Base-by-base conservation (phyloP, 2,113 vertebrate species). In the Sinosuthora webbiana region DNA sequence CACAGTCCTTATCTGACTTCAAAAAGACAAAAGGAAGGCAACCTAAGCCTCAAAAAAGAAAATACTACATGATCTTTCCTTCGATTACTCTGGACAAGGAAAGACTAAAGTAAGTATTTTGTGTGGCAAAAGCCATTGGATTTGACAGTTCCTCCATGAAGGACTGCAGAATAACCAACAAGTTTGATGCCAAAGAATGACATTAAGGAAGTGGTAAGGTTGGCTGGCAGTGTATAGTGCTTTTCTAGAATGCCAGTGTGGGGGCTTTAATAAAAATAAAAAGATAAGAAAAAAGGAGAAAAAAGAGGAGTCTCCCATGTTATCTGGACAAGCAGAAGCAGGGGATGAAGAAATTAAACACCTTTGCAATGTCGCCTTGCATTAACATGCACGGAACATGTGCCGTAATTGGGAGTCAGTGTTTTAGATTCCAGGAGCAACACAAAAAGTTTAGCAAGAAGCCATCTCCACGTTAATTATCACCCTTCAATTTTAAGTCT, bases 201-300 rank as follows among this genome's bases (percentile, higher is more conserved):
- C 67, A n/a, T 49, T 53, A 85, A 60, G 0, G 0, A 76, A 68
- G 27, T 18, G 4, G 12, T 60, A 49, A 56, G 2, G 8, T 52
- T 89, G 33, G 21, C 10, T 92, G 63, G 37, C 33, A 64, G 10
- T 1, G 3, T 16, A 11, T 4, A 25, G 27, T 37, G 42, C 33
- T 71, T 50, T 75, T 60, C 11, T 18, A 62, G 44, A 83, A 69
- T 41, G 9, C 10, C 22, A 35, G 2, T 11, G 20, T 25, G 27
- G 5, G 6, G 15, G 3, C 6, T 67, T 67, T 20, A 52, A 44
- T 57, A 19, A 27, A n/a, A 68, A 44, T 6, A 35, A 25, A 25
- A 25, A 20, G 24, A 6, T 7, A 55, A 33, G 35, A 25, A 7
- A 10, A n/a, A 13, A 5, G 13, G 13, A 19, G 15, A 13, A 10